A percentile compares a stretch with the other conserved stretches of the same genome.
Conservation (phyloP, 2,888 invertebrate species). For the Drosophila kambysellisi region DNA sequence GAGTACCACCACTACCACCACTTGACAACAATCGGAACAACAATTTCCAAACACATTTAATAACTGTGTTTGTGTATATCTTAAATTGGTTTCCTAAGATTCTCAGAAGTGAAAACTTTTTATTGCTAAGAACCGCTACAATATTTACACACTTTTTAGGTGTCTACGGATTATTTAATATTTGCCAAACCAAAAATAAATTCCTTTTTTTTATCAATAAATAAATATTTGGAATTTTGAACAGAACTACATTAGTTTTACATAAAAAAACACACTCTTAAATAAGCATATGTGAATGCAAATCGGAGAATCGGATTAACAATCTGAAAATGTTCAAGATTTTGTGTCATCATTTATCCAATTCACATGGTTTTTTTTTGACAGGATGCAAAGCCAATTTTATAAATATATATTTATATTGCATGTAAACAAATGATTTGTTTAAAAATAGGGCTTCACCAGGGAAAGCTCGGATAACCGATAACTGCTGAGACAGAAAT, state of each 20-base stretch:
- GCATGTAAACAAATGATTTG: neutral
- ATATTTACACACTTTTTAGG: neutral
- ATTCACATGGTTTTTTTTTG: neutral
- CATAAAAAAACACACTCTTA: too few species aligned
- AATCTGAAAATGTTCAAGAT: neutral
- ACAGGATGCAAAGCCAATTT: neutral
- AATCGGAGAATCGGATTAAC: neutral
- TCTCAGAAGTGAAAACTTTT: neutral
- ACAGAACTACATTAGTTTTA: too few species aligned
- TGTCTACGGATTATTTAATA: neutral
- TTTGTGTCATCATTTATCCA: neutral
- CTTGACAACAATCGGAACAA: conserved; percentile 15
- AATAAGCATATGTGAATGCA: neutral
- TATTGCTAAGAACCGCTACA: neutral
- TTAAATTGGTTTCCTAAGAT: neutral
- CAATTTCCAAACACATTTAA: neutral
- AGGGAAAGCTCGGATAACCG: neutral
- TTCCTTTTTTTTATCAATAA: neutral
- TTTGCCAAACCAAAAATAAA: neutral
- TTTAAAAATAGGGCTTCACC: neutral
- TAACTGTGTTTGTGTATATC: neutral
- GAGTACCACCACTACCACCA: too few species aligned
- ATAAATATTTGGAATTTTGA: neutral
- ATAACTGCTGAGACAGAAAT: neutral
- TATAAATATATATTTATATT: neutral